phyloP scores from a whole-genome alignment of 2,888 invertebrate genomes.

The Lithophane leautieri region DNA sequence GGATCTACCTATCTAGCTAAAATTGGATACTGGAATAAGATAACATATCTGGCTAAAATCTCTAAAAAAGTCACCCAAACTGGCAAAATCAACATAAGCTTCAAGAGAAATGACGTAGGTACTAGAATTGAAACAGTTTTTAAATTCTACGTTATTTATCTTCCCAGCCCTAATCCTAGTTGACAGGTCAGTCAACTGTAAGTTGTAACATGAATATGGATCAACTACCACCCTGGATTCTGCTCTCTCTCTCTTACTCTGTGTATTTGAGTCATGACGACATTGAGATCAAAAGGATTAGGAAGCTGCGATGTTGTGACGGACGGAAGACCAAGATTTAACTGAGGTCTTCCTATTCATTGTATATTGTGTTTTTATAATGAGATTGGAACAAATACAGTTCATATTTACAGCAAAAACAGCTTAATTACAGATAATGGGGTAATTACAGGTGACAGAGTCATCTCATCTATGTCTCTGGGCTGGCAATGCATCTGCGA shows the following conservation, averaged over 20 bases:
- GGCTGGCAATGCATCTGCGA: no score
- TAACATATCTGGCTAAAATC: neutral
- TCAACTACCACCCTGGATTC: slow-evolving; percentile 14
- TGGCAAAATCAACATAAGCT: no score
- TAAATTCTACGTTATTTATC: neutral
- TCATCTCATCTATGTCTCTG: neutral
- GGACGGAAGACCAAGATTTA: slow-evolving; percentile 21
- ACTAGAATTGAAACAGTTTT: no score
- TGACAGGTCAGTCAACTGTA: slow-evolving; percentile 48
- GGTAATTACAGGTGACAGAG: neutral
- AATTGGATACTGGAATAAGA: neutral
- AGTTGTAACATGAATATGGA: slow-evolving; percentile 49
- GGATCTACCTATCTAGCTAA: neutral
- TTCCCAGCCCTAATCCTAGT: slow-evolving; percentile 15
- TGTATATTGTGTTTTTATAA: neutral
- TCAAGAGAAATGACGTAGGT: no score
- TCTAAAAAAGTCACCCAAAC: neutral
- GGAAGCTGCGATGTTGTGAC: slow-evolving; percentile 28
- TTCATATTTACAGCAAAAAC: neutral
- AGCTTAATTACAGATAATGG: no score
- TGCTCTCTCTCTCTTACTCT: slow-evolving; percentile 1
- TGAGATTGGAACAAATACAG: neutral
- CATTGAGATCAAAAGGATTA: slow-evolving; percentile 54
- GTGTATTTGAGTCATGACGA: slow-evolving; percentile 45
- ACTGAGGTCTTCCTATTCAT: slow-evolving; percentile 16